Conservation (phyloP, 2,888 invertebrate species). For the Sericinus montela region DNA sequence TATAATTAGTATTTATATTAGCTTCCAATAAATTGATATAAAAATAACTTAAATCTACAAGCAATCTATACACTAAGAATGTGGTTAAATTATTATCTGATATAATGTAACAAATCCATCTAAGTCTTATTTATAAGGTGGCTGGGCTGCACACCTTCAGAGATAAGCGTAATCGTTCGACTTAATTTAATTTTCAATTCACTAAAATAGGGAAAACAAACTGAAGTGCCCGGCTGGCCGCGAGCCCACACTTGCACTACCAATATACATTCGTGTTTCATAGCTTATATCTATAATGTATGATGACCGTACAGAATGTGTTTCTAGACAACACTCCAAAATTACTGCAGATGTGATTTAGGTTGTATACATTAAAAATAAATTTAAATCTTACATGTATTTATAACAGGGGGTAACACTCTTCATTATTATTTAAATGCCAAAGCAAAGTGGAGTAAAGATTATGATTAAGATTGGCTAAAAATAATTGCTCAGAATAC, state of each 20-base stretch:
- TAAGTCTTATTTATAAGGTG: conserved; percentile 73
- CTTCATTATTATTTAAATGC: neutral
- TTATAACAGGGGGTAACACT: neutral
- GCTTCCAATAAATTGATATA: conserved; percentile 68
- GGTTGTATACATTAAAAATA: neutral
- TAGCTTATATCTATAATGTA: conserved; percentile 1
- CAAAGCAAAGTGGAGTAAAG: neutral
- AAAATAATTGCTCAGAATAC: too few relatives aligned
- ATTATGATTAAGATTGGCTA: too few relatives aligned
- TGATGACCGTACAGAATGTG: conserved; percentile 9
- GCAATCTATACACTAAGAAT: conserved; percentile 32
- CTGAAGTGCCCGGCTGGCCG: conserved; percentile 37
- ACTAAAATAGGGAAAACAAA: conserved; percentile 36
- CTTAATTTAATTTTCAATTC: conserved; percentile 57
- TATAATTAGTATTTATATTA: conserved; percentile 54
- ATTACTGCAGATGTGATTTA: conserved; percentile 12
- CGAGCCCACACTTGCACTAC: conserved; percentile 19
- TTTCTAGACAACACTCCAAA: neutral
- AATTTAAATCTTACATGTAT: neutral
- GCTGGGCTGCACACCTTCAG: conserved; percentile 44
- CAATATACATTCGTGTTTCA: conserved; percentile 8
- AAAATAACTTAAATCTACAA: conserved; percentile 66
- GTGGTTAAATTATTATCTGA: conserved; percentile 58
- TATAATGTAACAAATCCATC: conserved; percentile 56
- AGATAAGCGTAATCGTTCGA: conserved; percentile 73